These are phyloP conservation scores for Bedellia somnulentella DNA, from an alignment of 2,888 invertebrate species.

Conservation along the genomic window DNA sequence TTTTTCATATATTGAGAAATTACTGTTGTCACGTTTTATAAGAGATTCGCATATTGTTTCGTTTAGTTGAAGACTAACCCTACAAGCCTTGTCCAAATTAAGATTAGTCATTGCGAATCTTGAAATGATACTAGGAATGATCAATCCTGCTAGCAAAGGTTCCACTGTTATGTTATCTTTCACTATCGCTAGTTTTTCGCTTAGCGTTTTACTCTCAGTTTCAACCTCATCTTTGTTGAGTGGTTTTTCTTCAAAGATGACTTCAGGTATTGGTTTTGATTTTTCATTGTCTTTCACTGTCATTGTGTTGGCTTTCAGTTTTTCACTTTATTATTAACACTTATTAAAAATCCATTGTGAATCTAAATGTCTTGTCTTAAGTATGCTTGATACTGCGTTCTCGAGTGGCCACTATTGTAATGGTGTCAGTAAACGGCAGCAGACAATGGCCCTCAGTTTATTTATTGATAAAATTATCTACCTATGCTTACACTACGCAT, in stretches of 20 bases:
- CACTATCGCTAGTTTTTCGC: constrained; percentile 28
- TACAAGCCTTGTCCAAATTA: constrained; percentile 47
- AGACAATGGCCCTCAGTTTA: no score
- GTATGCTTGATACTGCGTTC: no score
- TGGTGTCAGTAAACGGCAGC: no score
- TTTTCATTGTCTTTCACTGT: neutral
- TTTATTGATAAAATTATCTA: no score
- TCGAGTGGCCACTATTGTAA: no score
- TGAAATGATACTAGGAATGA: constrained; percentile 68
- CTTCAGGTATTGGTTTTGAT: constrained; percentile 13
- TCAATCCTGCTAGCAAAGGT: constrained; percentile 71
- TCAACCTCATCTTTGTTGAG: constrained; percentile 22
- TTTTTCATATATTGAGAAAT: constrained; percentile 50
- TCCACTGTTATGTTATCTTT: constrained; percentile 69
- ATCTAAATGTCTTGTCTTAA: no score
- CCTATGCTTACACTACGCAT: no score
- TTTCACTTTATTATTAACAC: no score
- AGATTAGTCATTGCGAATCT: constrained; percentile 66
- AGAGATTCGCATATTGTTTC: constrained; percentile 39
- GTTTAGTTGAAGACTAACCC: constrained; percentile 32
- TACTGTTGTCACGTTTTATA: constrained; percentile 34
- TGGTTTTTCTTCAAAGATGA: constrained; percentile 35
- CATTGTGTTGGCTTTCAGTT: no score
- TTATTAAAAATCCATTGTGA: no score
- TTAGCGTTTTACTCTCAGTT: constrained; percentile 28